These are phyloP conservation scores for Cosmia trapezina DNA, from an alignment of 2,888 invertebrate genomes.

Conservation along the genomic window DNA sequence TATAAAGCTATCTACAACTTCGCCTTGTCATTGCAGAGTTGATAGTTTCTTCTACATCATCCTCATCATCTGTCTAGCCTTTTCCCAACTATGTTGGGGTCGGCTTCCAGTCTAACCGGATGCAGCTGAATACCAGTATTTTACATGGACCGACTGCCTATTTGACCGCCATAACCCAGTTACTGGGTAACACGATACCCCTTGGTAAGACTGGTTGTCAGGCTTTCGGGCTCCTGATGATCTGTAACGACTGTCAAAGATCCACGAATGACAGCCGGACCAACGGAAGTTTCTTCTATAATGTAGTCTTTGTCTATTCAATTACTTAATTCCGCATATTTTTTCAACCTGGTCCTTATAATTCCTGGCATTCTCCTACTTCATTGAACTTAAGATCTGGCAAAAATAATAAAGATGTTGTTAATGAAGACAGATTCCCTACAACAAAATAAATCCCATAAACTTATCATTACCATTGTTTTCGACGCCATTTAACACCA, in stretches of 20 bases:
- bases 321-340: background rate
- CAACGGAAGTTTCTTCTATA: background rate
- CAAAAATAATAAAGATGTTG: background rate
- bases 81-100: too few relatives aligned
- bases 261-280: too few relatives aligned
- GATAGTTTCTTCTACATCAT: background rate
- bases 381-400: background rate
- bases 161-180: too few relatives aligned
- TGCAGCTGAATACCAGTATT: too few relatives aligned
- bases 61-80: too few relatives aligned
- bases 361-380: background rate
- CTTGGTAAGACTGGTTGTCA: too few relatives aligned
- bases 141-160: too few relatives aligned
- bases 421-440: slow-evolving; percentile 36
- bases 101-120: too few relatives aligned
- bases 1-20: background rate
- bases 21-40: too few relatives aligned
- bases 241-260: too few relatives aligned
- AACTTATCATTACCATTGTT: slow-evolving; percentile 39
- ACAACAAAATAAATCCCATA: slow-evolving; percentile 26
- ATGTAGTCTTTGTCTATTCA: background rate
- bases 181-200: too few relatives aligned
- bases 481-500: slow-evolving; percentile 42
- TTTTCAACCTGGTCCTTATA: background rate
- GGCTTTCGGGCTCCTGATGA: too few relatives aligned